Evolutionary conservation across 2,888 invertebrate species (phyloP).

Genomic region (Byasa hedistus): DNA sequence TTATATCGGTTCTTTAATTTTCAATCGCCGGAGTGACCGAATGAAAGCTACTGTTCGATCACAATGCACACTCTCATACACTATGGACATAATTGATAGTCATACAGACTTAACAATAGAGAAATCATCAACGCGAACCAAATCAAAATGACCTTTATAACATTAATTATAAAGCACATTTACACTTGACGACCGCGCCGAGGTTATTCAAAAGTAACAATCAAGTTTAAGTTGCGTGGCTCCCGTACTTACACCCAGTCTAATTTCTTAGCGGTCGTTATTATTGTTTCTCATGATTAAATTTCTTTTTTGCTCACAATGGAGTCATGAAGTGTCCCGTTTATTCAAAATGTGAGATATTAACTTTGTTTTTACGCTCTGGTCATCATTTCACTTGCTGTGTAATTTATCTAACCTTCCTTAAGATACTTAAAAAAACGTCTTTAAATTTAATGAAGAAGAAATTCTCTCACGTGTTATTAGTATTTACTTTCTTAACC

Average conservation of each 20-base stretch:
- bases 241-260: conserved; percentile 75
- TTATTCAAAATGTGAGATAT: conserved; percentile 57
- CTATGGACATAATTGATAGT: conserved; percentile 78
- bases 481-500: no score
- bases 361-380: conserved; percentile 51
- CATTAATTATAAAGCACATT: conserved; percentile 38
- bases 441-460: no score
- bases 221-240: conserved; percentile 75
- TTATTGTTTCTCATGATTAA: conserved; percentile 80
- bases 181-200: conserved; percentile 37
- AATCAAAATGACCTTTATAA: conserved; percentile 44
- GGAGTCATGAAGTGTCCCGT: conserved; percentile 62
- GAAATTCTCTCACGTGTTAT: not conserved
- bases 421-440: not conserved
- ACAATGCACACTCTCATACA: conserved; percentile 74
- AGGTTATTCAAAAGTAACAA: conserved; percentile 68
- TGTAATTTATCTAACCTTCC: conserved; percentile 6
- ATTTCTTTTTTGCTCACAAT: conserved; percentile 77
- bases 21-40: conserved; percentile 70
- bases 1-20: conserved; percentile 79
- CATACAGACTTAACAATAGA: conserved; percentile 76
- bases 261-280: conserved; percentile 76
- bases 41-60: conserved; percentile 76
- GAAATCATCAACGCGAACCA: conserved; percentile 55
- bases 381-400: conserved; percentile 31